Percentiles rank a stretch among this genome's conserved stretches.
These are phyloP conservation scores for Antechinus flavipes DNA, from an alignment of 2,113 vertebrate species.

Conservation along the genomic window DNA sequence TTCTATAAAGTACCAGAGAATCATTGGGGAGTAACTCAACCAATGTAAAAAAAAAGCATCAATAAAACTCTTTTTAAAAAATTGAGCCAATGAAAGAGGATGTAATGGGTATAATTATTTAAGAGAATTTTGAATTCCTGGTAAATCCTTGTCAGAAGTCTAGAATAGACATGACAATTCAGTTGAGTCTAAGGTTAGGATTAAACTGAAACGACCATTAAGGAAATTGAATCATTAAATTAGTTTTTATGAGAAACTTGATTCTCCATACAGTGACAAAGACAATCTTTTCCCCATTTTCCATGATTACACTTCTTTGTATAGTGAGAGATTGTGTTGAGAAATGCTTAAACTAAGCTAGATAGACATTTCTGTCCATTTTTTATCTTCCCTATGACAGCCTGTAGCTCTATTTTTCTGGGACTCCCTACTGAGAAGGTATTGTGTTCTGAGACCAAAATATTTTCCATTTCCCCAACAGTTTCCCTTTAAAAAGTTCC, in stretches of 20 bases:
- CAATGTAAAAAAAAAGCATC: background rate
- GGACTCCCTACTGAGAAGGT: constrained; percentile 69
- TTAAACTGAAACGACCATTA: background rate
- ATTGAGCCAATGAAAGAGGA: background rate
- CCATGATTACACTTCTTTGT: constrained; percentile 10
- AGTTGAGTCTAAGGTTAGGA: background rate
- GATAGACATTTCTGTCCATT: constrained; percentile 37
- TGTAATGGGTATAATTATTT: background rate
- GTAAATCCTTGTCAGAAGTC: rapidly evolving
- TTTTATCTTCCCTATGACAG: background rate
- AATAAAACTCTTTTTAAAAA: background rate
- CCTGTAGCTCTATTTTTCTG: background rate
- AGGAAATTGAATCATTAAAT: background rate
- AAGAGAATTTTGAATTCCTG: background rate
- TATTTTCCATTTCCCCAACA: constrained; percentile 78
- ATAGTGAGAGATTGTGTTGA: background rate
- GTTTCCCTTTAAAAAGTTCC: constrained; percentile 79
- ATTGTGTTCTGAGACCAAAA: constrained; percentile 73
- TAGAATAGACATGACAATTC: rapidly evolving
- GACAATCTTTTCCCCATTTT: constrained; percentile 2
- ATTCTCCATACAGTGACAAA: background rate
- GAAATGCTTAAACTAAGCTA: constrained; percentile 57
- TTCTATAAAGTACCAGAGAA: background rate
- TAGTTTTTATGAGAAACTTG: background rate
- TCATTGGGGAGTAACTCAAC: background rate